Conservation (phyloP, 2,797 vertebrate species). For the Enteromius radiatus region DNA sequence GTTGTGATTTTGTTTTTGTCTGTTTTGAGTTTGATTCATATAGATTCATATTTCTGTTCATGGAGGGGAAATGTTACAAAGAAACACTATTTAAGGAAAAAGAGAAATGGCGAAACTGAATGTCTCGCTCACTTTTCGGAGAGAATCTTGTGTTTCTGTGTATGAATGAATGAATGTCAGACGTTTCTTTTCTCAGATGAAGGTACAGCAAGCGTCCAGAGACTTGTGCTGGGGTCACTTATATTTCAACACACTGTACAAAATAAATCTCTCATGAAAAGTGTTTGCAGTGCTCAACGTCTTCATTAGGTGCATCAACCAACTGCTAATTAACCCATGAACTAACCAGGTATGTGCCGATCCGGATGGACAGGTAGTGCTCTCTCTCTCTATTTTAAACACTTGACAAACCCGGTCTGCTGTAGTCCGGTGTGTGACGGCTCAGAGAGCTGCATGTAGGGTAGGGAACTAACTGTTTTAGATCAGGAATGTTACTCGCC, state of each 20-base stretch:
- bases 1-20: slow-evolving; percentile 13
- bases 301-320: neutral
- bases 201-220: neutral
- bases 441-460: neutral
- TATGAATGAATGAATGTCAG: neutral
- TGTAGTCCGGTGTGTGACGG: too few species aligned
- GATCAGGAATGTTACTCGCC: too few species aligned
- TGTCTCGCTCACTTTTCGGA: neutral
- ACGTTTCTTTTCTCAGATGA: neutral
- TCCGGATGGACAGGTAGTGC: too few species aligned
- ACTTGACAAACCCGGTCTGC: too few species aligned
- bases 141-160: neutral
- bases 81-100: slow-evolving; percentile 18
- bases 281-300: neutral
- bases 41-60: slow-evolving; percentile 12
- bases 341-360: too few species aligned
- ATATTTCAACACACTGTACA: slow-evolving; percentile 11
- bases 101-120: neutral
- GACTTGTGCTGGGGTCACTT: neutral
- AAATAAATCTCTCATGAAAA: slow-evolving; percentile 16
- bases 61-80: slow-evolving; percentile 18
- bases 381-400: too few species aligned
- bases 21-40: neutral
- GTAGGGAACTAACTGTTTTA: neutral
- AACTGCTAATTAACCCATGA: neutral